These are phyloP conservation scores for Pan troglodytes DNA, from an alignment of 2,113 vertebrate genomes.

Conservation along the genomic window DNA sequence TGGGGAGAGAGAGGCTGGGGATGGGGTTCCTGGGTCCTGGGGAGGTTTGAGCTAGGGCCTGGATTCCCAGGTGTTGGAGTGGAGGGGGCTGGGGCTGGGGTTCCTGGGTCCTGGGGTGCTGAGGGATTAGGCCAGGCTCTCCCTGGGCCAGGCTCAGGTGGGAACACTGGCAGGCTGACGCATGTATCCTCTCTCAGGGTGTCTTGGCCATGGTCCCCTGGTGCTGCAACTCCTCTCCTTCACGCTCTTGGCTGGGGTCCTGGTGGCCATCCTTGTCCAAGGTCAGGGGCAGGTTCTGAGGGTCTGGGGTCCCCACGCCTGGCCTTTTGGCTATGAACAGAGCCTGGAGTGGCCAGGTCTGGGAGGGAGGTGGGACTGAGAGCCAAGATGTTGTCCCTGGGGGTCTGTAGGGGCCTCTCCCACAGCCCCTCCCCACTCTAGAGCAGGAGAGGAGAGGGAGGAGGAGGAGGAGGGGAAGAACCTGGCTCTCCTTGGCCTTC, in stretches of 20 bases:
- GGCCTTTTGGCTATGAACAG: neutral
- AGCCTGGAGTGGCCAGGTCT: neutral
- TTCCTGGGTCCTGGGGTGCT: no score
- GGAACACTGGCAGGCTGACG: neutral
- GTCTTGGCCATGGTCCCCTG: neutral
- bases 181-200: neutral
- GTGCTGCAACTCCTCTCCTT: neutral
- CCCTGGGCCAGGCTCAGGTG: neutral
- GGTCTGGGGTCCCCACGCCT: neutral
- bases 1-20: no score
- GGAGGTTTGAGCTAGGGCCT: no score
- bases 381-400: no score
- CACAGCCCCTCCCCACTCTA: neutral
- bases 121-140: no score
- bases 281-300: neutral
- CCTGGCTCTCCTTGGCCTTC: neutral
- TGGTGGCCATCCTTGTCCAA: neutral
- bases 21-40: no score
- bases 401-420: neutral
- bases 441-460: accelerated
- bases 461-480: accelerated
- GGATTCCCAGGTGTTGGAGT: no score
- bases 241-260: neutral
- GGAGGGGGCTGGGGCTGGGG: no score
- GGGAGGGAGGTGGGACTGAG: neutral